Conservation (phyloP, 2,888 invertebrate species). For the Hypercompe scribonia region DNA sequence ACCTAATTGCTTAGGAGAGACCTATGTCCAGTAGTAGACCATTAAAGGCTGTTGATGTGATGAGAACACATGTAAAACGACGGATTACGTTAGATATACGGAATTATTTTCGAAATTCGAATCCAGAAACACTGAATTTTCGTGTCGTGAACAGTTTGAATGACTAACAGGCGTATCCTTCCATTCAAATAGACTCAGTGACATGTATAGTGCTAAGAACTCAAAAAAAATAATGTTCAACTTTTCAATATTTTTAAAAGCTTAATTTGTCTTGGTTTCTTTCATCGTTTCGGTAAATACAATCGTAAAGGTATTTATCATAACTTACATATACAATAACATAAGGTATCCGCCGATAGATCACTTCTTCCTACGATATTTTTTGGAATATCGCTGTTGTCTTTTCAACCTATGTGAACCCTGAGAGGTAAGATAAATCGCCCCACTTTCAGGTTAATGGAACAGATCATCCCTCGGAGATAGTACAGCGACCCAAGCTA, state of each 20-base stretch:
- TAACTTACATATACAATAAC: no score
- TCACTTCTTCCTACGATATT: neutral
- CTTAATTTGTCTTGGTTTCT: no score
- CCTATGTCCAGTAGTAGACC: no score
- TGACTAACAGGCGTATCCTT: no score
- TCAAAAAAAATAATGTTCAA: neutral
- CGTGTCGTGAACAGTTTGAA: neutral
- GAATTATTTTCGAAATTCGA: no score
- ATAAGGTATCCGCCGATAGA: neutral
- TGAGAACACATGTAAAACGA: neutral
- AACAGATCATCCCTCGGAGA: neutral
- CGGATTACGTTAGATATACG: neutral
- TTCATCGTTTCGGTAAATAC: no score
- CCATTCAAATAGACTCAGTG: no score
- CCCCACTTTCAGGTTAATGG: neutral
- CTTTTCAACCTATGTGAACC: neutral
- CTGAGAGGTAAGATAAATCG: neutral
- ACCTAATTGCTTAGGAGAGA: no score
- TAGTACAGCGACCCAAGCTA: neutral
- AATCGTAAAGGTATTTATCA: no score
- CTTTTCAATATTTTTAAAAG: no score
- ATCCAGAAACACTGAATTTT: no score
- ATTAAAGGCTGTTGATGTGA: no score
- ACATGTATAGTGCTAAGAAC: neutral
- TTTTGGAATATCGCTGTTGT: neutral